Evolutionary conservation across 2,888 invertebrate species (phyloP).

Genomic region (Chrysolina oricalcia): DNA sequence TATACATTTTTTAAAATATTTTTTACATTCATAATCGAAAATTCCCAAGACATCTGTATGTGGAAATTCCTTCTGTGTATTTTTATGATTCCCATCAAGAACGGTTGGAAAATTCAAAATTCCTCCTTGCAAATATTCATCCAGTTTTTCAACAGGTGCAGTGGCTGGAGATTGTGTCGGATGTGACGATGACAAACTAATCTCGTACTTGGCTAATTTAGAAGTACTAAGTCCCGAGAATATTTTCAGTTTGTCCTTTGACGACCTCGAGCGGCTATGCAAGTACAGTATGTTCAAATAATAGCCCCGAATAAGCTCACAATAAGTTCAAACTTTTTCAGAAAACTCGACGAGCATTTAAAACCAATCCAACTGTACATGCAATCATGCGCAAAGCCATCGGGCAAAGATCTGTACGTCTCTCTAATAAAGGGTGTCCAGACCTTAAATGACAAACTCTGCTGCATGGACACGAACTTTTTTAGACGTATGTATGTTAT

Average conservation of each 20-base stretch:
- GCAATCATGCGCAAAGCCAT: constrained; percentile 68
- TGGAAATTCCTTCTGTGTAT: neutral
- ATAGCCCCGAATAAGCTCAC: neutral
- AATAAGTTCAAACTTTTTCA: constrained; percentile 51
- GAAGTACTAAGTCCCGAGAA: constrained; percentile 75
- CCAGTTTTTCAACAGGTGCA: neutral
- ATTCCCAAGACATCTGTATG: neutral
- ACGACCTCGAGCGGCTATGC: constrained; percentile 68
- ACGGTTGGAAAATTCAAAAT: neutral
- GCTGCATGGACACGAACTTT: constrained; percentile 39
- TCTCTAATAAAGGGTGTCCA: constrained; percentile 71
- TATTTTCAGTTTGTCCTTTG: constrained; percentile 71
- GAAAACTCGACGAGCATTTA: constrained; percentile 66
- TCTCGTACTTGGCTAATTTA: constrained; percentile 73
- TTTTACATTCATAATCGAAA: neutral
- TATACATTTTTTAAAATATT: neutral
- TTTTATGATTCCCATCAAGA: neutral
- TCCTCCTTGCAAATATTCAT: neutral
- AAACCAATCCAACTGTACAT: constrained; percentile 68
- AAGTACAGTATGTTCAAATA: constrained; percentile 54
- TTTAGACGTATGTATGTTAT: constrained; percentile 32
- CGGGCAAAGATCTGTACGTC: constrained; percentile 71
- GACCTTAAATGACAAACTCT: constrained; percentile 70
- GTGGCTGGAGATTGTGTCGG: neutral
- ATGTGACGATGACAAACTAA: constrained; percentile 70